A percentile compares a stretch with the other conserved stretches of the same genome.
Conservation (phyloP, 2,888 invertebrate species). For the Melipona bicolor region DNA sequence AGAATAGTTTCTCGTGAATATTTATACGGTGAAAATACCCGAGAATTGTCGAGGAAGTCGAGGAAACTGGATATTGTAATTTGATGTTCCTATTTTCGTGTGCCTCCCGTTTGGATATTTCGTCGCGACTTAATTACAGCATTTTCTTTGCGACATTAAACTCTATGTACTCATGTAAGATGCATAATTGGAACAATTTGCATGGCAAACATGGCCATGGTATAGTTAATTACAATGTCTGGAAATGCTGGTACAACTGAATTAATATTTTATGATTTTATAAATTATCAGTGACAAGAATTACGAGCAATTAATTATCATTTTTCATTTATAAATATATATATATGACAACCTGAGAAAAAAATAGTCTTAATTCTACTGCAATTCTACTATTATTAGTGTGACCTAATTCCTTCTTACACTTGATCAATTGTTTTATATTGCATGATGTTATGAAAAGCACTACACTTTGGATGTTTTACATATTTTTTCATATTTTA, state of each 20-base stretch:
- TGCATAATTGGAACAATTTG: background rate
- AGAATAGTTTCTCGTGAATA: slow-evolving; percentile 8
- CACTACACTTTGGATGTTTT: too few species aligned
- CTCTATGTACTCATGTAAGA: background rate
- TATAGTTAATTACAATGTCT: background rate
- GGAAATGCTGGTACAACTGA: background rate
- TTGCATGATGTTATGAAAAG: too few species aligned
- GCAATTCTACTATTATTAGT: too few species aligned
- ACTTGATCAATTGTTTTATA: too few species aligned
- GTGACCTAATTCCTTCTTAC: too few species aligned
- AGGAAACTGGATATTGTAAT: too few species aligned
- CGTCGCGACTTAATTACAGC: background rate
- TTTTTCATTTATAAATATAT: too few species aligned
- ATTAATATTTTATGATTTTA: background rate
- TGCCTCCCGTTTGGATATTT: background rate
- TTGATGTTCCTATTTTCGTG: background rate
- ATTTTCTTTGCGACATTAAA: background rate
- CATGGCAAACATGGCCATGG: background rate
- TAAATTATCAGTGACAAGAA: background rate
- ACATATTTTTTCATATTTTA: too few species aligned
- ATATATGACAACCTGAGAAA: too few species aligned
- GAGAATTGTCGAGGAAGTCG: background rate
- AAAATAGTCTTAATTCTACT: too few species aligned
- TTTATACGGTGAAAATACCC: background rate
- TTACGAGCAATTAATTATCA: too few species aligned